A percentile compares a stretch with the other conserved stretches of the same genome.
phyloP scores from a whole-genome alignment of 2,113 vertebrate species.

The Corythornis cristatus region DNA sequence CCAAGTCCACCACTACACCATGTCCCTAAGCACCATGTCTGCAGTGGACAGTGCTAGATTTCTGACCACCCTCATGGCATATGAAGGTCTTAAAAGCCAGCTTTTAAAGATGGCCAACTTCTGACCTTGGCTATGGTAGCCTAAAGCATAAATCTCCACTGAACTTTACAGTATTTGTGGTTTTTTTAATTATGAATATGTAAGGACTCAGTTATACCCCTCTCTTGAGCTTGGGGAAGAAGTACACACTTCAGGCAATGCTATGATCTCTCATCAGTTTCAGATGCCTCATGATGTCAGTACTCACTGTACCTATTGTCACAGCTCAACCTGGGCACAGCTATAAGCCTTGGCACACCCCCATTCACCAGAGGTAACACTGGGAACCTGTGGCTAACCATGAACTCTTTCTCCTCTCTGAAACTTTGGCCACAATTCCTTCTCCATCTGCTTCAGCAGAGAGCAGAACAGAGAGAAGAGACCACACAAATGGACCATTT shows the following conservation, averaged over 20 bases:
- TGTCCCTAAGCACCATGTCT: not conserved
- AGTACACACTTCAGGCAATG: not conserved
- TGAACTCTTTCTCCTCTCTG: not conserved
- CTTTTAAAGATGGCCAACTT: not conserved
- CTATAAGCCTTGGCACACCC: not conserved
- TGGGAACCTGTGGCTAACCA: not conserved
- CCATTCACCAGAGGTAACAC: not conserved
- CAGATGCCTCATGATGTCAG: not conserved
- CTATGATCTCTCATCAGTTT: not conserved
- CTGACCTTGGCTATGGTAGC: not conserved
- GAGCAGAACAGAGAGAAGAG: not conserved
- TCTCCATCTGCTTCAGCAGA: not conserved
- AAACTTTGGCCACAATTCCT: not conserved
- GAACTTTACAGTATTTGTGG: not conserved
- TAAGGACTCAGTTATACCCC: not conserved
- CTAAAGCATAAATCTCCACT: not conserved
- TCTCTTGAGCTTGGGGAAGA: not conserved
- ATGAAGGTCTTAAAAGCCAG: not conserved
- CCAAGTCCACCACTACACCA: not conserved
- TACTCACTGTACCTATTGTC: not conserved
- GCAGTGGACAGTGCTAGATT: not conserved
- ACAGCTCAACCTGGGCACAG: not conserved
- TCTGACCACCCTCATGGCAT: not conserved
- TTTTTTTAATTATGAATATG: not conserved
- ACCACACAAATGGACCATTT: rapidly evolving